These are phyloP conservation scores for Galerucella nymphaeae DNA, from an alignment of 2,888 invertebrate genomes.

Conservation along the genomic window DNA sequence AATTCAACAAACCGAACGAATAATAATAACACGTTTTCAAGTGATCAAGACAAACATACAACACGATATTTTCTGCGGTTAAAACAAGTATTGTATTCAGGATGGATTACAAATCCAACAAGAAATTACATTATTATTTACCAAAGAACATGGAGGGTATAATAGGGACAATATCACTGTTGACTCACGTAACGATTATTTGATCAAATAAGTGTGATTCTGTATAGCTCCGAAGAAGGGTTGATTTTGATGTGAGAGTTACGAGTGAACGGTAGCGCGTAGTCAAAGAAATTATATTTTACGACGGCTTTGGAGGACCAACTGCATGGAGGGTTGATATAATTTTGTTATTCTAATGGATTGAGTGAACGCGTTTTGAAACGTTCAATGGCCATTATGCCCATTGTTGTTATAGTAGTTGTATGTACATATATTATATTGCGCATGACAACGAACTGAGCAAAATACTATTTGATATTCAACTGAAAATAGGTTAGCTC, in stretches of 20 bases:
- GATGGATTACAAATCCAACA: background rate
- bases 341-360: too few relatives aligned
- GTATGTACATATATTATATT: too few relatives aligned
- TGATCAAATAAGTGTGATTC: slow-evolving; percentile 56
- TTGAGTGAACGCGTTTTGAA: too few relatives aligned
- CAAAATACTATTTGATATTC: too few relatives aligned
- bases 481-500: too few relatives aligned
- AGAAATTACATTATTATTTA: slow-evolving; percentile 44
- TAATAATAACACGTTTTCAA: background rate
- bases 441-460: too few relatives aligned
- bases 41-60: background rate
- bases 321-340: too few relatives aligned
- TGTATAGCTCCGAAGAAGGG: slow-evolving; percentile 50
- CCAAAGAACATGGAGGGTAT: slow-evolving; percentile 42
- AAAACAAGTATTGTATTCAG: background rate
- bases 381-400: too few relatives aligned
- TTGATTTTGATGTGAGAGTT: slow-evolving; percentile 29
- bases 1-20: background rate
- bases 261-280: background rate
- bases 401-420: too few relatives aligned
- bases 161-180: slow-evolving; percentile 50
- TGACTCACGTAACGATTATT: slow-evolving; percentile 56
- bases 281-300: background rate
- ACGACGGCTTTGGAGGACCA: too few relatives aligned
- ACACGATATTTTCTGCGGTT: background rate